Evolutionary conservation across 2,888 invertebrate genomes (phyloP).

Genomic region (Diogma glabrata): DNA sequence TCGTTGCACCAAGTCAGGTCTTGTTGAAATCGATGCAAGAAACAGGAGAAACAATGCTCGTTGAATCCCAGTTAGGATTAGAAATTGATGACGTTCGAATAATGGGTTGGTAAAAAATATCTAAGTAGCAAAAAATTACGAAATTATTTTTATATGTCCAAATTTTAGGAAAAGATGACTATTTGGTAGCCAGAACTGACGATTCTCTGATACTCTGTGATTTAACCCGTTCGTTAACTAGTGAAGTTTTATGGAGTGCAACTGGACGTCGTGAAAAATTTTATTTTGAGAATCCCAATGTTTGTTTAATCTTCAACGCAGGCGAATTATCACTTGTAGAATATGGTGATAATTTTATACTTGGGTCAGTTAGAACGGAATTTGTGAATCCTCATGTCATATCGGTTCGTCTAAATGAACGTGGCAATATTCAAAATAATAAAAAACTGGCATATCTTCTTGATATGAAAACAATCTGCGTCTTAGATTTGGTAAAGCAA

Average conservation of each 20-base stretch:
- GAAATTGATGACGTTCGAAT: constrained; percentile 91
- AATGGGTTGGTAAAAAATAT: no score
- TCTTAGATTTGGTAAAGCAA: constrained; percentile 57
- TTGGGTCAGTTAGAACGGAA: constrained; percentile 83
- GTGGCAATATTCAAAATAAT: constrained; percentile 52
- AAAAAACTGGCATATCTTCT: constrained; percentile 91
- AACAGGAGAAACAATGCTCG: constrained; percentile 59
- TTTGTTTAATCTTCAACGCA: constrained; percentile 86
- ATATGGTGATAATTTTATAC: constrained; percentile 65
- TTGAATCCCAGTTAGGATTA: constrained; percentile 74
- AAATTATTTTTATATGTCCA: no score
- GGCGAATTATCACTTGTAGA: constrained; percentile 93
- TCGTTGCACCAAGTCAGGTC: constrained; percentile 89
- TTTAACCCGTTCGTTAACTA: constrained; percentile 66
- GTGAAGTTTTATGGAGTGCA: constrained; percentile 70
- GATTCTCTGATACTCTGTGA: constrained; percentile 83
- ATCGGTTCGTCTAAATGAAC: constrained; percentile 85
- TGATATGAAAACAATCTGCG: constrained; percentile 86
- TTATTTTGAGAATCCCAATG: constrained; percentile 90
- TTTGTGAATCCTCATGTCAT: constrained; percentile 95
- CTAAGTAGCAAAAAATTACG: no score
- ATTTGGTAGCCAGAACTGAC: constrained; percentile 81
- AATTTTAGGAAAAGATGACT: constrained; percentile 79
- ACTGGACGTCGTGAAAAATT: constrained; percentile 76
- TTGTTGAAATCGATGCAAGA: constrained; percentile 45